Evolutionary conservation across 2,888 invertebrate genomes (phyloP).

Genomic region (Acronicta leporina): DNA sequence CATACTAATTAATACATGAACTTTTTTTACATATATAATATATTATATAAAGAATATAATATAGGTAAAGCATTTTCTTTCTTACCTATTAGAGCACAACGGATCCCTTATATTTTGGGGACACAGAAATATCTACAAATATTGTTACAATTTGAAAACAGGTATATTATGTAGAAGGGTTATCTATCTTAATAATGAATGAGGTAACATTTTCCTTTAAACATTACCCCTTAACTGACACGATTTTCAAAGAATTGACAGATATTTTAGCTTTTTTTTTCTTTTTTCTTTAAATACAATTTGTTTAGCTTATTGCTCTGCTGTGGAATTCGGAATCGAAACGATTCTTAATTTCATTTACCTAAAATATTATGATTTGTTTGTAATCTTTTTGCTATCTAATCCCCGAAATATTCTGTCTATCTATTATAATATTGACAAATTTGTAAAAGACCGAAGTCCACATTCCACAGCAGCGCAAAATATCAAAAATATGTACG

Average conservation of each 20-base stretch:
- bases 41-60: slow-evolving; percentile 89
- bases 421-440: slow-evolving; percentile 42
- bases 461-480: slow-evolving; percentile 72
- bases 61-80: slow-evolving; percentile 88
- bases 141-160: slow-evolving; percentile 75
- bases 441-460: slow-evolving; percentile 42
- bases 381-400: slow-evolving; percentile 39
- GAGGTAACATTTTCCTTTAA: slow-evolving; percentile 69
- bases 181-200: slow-evolving; percentile 75
- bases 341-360: slow-evolving; percentile 31
- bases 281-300: slow-evolving; percentile 66
- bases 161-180: slow-evolving; percentile 75
- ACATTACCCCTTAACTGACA: slow-evolving; percentile 83
- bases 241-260: slow-evolving; percentile 86
- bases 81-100: slow-evolving; percentile 84
- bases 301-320: slow-evolving; percentile 62
- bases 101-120: slow-evolving; percentile 81
- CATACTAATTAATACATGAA: slow-evolving; percentile 85
- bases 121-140: slow-evolving; percentile 83
- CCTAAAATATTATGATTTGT: slow-evolving; percentile 37
- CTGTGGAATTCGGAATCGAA: slow-evolving; percentile 70
- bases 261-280: slow-evolving; percentile 72
- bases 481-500: slow-evolving; percentile 81
- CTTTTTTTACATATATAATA: slow-evolving; percentile 87
- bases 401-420: slow-evolving; percentile 31